Evolutionary conservation across 1,140 invertebrate species (phyloP), one percentile per base, ranked within the genome.

Genomic region (Probaryconus sp.): DNA sequence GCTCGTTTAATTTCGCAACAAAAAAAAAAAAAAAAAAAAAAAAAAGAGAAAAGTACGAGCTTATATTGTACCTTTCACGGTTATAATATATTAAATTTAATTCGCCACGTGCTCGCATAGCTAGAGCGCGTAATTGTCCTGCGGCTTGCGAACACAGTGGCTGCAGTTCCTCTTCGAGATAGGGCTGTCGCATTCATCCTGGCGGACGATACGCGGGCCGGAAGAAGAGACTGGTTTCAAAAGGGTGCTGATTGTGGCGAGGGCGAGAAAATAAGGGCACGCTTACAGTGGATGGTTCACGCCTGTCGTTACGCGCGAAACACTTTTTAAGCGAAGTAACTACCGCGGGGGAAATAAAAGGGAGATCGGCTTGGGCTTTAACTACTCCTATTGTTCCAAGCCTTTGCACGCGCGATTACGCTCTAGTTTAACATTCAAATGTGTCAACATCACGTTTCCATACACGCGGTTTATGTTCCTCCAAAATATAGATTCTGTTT

Each of bases 191-290:
- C 42, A 48, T 56, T 67, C 50, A 67, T 67, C 47, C 26, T 9
- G 35, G 13, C 10, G 16, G 30, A 30, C 2, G 18, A 7, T 20
- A 18, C 30, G 16, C 7, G 10, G 38, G 6, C 48, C 53, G 53
- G 64, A 70, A 70, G 33, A 53, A 53, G 56, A 11, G 17, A 50
- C 11, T 48, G n/a, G 13, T 53, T 56, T 40, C 40, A 70, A 71
- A 24, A 63, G 50, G 43, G 5, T 24, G 33, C 51, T 56, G 68
- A 71, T 63, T 71, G 56, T 63, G 33, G 51, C 18, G 55, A 37
- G 68, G 68, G 68, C 56, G 68, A 24, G 48, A 37, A 71, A 71
- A 71, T 43, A 56, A 71, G 67, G 50, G 58, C 13, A 35, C 42
- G 48, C 50, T 71, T 56, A 48, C n/a, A n/a, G n/a, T n/a, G n/a